Percentiles rank a stretch among this genome's conserved stretches.
Evolutionary conservation across 1,140 invertebrate species (phyloP).

Genomic region (Drosophila kanapiae): DNA sequence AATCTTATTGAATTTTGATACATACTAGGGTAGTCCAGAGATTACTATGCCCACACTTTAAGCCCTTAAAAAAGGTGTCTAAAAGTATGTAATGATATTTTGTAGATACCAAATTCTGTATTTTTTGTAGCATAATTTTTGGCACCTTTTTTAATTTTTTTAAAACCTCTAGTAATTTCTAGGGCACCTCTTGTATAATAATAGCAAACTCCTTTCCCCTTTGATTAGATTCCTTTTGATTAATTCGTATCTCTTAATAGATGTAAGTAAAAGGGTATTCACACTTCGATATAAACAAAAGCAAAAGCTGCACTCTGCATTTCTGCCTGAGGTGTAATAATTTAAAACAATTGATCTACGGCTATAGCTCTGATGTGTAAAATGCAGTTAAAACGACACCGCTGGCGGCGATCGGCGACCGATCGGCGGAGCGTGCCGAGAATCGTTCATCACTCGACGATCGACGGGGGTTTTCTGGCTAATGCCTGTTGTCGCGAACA

Average conservation of each 20-base stretch:
- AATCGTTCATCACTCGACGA: conserved; percentile 18
- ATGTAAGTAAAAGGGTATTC: conserved; percentile 5
- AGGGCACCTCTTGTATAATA: too few species aligned
- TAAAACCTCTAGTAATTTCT: too few species aligned
- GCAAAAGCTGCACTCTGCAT: background rate
- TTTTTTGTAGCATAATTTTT: too few species aligned
- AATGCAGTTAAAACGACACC: conserved; percentile 26
- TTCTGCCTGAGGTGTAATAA: conserved; percentile 26
- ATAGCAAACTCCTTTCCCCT: too few species aligned
- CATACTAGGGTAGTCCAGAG: too few species aligned
- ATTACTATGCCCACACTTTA: too few species aligned
- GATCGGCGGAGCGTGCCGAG: conserved; percentile 62
- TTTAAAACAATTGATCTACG: conserved; percentile 34
- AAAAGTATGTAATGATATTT: too few species aligned
- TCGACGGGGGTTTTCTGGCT: conserved; percentile 10
- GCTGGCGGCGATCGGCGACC: conserved; percentile 4
- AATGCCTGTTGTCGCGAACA: conserved; percentile 43
- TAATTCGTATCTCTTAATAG: background rate
- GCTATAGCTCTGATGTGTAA: background rate
- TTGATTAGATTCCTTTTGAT: too few species aligned
- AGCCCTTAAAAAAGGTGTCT: too few species aligned
- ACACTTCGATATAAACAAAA: conserved; percentile 2
- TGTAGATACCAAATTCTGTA: too few species aligned
- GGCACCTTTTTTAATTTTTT: too few species aligned
- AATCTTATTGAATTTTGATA: too few species aligned